Percentiles rank a stretch among this genome's conserved stretches.
phyloP scores from a whole-genome alignment of 2,113 vertebrate genomes.

The Mugil cephalus region DNA sequence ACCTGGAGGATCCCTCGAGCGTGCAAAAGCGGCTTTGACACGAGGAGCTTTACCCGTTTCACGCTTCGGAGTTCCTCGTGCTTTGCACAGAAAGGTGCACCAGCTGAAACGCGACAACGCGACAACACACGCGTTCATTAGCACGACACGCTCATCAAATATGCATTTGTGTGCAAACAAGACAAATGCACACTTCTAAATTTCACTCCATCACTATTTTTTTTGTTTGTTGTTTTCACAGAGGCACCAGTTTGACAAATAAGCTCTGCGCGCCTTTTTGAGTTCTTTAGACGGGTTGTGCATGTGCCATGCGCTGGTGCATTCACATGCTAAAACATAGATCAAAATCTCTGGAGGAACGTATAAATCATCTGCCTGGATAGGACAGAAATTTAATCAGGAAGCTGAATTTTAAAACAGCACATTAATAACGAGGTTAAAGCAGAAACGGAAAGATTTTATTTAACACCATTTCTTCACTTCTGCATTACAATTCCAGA shows the following conservation, averaged over 20 bases:
- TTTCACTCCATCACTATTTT: background rate
- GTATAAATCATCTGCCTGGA: slow-evolving; percentile 30
- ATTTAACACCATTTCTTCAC: background rate
- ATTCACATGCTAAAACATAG: slow-evolving; percentile 2
- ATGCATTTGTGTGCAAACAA: slow-evolving; percentile 20
- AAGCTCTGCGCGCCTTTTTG: background rate
- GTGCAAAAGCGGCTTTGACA: slow-evolving; percentile 43
- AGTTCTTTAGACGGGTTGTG: background rate
- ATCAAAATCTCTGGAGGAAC: slow-evolving; percentile 24
- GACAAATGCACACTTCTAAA: background rate
- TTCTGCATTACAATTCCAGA: too few species aligned
- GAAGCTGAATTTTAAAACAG: slow-evolving; percentile 26
- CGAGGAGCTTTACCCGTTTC: slow-evolving; percentile 32
- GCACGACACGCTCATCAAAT: slow-evolving; percentile 8
- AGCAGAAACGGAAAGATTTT: background rate
- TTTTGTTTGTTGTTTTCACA: background rate
- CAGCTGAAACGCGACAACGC: slow-evolving; percentile 11
- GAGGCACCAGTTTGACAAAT: slow-evolving; percentile 21
- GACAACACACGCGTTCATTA: slow-evolving; percentile 6
- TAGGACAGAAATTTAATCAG: slow-evolving; percentile 22
- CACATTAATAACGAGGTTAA: slow-evolving; percentile 14
- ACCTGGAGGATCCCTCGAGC: slow-evolving; percentile 38
- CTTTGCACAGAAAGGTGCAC: slow-evolving; percentile 17
- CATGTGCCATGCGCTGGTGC: background rate
- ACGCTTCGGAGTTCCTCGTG: slow-evolving; percentile 12